These are phyloP conservation scores for Macrophya annulata DNA, from an alignment of 2,888 invertebrate genomes.

Conservation along the genomic window DNA sequence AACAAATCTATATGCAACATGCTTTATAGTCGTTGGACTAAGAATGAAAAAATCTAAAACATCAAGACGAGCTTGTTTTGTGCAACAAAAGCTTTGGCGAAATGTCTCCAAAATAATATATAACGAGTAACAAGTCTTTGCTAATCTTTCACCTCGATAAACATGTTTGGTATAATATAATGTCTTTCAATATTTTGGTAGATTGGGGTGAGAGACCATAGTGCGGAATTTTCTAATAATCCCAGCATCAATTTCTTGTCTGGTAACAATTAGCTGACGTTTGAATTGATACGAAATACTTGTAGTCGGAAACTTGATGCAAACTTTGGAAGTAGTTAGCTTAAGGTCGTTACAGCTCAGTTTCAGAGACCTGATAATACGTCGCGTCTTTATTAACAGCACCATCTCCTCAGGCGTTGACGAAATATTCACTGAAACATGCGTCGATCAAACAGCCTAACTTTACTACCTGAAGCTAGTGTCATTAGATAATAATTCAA, in stretches of 20 bases:
- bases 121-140: background rate
- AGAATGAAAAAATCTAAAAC: background rate
- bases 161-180: slow-evolving; percentile 14
- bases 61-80: background rate
- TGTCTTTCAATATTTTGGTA: slow-evolving; percentile 7
- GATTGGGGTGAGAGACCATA: background rate
- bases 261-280: slow-evolving; percentile 76
- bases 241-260: slow-evolving; percentile 72
- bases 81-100: background rate
- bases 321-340: slow-evolving; percentile 73
- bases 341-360: slow-evolving; percentile 48
- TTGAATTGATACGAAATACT: slow-evolving; percentile 71
- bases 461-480: background rate
- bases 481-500: slow-evolving; percentile 55
- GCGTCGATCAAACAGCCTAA: slow-evolving; percentile 47
- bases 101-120: background rate
- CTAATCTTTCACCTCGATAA: background rate
- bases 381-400: slow-evolving; percentile 25
- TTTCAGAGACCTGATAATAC: slow-evolving; percentile 42
- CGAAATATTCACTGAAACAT: slow-evolving; percentile 54
- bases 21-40: background rate
- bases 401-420: slow-evolving; percentile 44
- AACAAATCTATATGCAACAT: background rate
- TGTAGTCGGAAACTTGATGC: slow-evolving; percentile 66
- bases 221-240: slow-evolving; percentile 54